Conservation (phyloP, 2,888 invertebrate species). For the Alcis repandata region DNA sequence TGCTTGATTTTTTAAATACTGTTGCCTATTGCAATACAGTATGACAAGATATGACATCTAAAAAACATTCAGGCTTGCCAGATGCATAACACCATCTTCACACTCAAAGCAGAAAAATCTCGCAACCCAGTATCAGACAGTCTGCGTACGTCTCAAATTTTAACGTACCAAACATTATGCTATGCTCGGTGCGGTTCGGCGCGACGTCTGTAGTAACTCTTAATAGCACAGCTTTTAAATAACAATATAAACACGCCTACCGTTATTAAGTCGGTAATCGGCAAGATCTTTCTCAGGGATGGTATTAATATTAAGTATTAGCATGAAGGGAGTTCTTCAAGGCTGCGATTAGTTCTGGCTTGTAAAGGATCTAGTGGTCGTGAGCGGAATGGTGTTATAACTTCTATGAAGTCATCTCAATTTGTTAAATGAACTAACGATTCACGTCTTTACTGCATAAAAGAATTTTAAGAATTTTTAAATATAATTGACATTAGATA, state of each 20-base stretch:
- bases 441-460: background rate
- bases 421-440: constrained; percentile 13
- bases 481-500: no score
- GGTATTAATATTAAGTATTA: constrained; percentile 46
- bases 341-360: constrained; percentile 49
- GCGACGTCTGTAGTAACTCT: background rate
- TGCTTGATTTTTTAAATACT: no score
- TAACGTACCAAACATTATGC: background rate
- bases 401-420: constrained; percentile 29
- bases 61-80: no score
- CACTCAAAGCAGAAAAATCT: no score
- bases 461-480: background rate
- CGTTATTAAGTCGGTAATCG: constrained; percentile 69
- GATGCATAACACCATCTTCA: no score
- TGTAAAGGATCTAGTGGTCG: constrained; percentile 28
- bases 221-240: constrained; percentile 78
- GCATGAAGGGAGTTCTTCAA: constrained; percentile 64
- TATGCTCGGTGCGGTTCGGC: background rate
- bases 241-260: constrained; percentile 80
- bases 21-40: no score
- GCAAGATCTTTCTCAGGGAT: constrained; percentile 78
- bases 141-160: background rate
- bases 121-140: no score
- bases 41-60: no score
- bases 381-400: constrained; percentile 43